Conservation (phyloP, 2,797 vertebrate genomes). For the Ciconia nigra region DNA sequence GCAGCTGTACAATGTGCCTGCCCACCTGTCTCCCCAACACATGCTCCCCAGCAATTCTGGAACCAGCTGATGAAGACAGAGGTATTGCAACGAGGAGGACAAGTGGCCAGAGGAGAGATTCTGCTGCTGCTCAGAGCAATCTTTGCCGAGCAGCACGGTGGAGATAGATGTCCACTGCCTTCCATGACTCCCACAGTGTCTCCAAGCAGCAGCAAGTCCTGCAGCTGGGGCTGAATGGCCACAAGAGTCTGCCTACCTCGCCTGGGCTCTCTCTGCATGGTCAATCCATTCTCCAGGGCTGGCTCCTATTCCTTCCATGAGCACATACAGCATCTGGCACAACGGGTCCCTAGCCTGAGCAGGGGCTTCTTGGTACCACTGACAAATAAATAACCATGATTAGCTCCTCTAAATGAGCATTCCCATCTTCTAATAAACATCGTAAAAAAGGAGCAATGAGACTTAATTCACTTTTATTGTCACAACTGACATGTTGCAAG, state of each 20-base stretch:
- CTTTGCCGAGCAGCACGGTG: neutral
- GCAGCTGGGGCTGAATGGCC: neutral
- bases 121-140: neutral
- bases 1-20: neutral
- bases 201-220: neutral
- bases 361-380: neutral
- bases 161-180: neutral
- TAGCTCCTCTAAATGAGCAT: slow-evolving; percentile 62
- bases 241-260: neutral
- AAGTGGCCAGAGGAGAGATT: neutral
- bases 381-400: slow-evolving; percentile 41
- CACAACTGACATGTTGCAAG: slow-evolving; percentile 65
- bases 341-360: neutral
- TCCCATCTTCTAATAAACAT: slow-evolving; percentile 74
- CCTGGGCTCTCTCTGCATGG: neutral
- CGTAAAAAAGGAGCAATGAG: slow-evolving; percentile 72
- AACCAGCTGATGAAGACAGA: neutral
- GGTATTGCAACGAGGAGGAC: neutral
- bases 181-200: neutral
- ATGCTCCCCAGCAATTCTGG: neutral
- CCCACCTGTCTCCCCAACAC: neutral
- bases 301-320: neutral
- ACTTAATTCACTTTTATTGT: slow-evolving; percentile 77
- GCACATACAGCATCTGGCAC: neutral
- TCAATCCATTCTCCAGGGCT: neutral